Conservation (phyloP, 2,113 vertebrate genomes). For the Clarias batrachus region DNA sequence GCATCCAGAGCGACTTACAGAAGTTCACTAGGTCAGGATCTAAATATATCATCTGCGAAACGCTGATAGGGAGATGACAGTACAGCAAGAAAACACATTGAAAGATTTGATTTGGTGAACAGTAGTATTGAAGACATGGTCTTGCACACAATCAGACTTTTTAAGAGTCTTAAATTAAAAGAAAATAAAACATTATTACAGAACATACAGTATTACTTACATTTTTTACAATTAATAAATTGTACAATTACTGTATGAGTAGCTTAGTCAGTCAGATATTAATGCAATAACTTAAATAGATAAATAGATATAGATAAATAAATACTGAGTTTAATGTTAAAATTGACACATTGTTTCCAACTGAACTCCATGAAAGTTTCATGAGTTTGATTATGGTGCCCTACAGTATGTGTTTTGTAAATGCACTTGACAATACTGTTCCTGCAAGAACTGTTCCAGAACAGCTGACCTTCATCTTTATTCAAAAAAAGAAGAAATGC, state of each 20-base stretch:
- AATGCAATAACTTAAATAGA: neutral
- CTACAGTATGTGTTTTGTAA: too few relatives aligned
- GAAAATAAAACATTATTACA: neutral
- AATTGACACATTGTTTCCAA: neutral
- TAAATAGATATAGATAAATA: too few relatives aligned
- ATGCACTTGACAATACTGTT: too few relatives aligned
- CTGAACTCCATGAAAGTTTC: neutral
- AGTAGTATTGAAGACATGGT: neutral
- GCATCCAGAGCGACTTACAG: neutral
- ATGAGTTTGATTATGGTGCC: too few relatives aligned
- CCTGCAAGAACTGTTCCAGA: too few relatives aligned
- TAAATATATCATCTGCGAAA: neutral
- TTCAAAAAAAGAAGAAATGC: too few relatives aligned
- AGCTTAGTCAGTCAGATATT: neutral
- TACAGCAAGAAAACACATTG: too few relatives aligned
- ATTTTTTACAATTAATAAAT: too few relatives aligned
- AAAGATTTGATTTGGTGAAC: neutral
- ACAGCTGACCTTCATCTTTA: too few relatives aligned
- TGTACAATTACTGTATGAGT: neutral
- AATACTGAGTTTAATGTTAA: neutral
- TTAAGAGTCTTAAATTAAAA: neutral
- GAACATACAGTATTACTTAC: neutral
- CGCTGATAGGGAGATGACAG: neutral
- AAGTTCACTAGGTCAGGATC: conserved; percentile 15
- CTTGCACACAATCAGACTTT: neutral